A percentile compares a stretch with the other conserved stretches of the same genome.
phyloP scores from a whole-genome alignment of 2,888 invertebrate genomes.

The Chouioia cunea region DNA sequence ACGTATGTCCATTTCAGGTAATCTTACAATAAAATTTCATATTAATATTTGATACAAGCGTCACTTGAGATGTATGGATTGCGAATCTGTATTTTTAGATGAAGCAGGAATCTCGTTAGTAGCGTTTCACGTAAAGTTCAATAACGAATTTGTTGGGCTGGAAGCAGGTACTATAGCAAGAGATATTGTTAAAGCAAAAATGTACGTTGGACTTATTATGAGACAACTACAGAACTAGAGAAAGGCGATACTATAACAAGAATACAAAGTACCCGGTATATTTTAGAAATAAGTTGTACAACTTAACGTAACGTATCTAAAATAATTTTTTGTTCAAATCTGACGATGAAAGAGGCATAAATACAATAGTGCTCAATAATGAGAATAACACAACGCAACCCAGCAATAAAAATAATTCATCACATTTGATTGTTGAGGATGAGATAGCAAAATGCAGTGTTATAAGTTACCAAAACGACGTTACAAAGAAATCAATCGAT shows the following conservation, averaged over 20 bases:
- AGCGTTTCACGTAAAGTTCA: conserved; percentile 82
- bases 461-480: no score
- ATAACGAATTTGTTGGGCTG: conserved; percentile 78
- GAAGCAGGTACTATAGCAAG: conserved; percentile 77
- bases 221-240: conserved; percentile 73
- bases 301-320: no score
- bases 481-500: no score
- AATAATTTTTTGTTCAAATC: no score
- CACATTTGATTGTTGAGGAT: no score
- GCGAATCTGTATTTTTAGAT: neutral
- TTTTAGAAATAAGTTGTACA: no score
- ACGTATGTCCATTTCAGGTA: conserved; percentile 74
- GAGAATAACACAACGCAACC: no score
- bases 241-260: conserved; percentile 74
- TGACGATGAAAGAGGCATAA: no score
- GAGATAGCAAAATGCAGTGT: no score
- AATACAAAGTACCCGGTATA: conserved; percentile 67
- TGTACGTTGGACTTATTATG: conserved; percentile 78
- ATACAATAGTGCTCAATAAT: no score
- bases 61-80: neutral
- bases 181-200: conserved; percentile 76
- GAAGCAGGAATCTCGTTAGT: conserved; percentile 75
- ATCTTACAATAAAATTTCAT: conserved; percentile 47
- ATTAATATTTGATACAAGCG: neutral
- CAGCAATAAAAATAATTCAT: no score